Conservation (phyloP, 2,888 invertebrate species). For the Nematopogon swammerdamellus region DNA sequence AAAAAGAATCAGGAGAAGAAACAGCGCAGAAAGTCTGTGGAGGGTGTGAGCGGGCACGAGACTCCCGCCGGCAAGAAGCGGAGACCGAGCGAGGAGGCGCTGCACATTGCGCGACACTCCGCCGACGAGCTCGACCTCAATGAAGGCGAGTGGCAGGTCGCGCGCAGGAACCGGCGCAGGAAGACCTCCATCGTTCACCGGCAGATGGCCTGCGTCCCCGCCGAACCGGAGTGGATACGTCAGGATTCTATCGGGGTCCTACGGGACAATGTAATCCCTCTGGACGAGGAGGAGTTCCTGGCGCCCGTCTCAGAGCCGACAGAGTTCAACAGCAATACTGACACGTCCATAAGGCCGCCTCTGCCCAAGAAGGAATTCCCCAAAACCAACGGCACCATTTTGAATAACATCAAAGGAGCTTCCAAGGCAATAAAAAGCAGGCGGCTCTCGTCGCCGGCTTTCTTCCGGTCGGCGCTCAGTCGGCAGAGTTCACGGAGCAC, state of each 20-base stretch:
- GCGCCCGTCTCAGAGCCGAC: slow-evolving; percentile 45
- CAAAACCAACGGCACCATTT: slow-evolving; percentile 47
- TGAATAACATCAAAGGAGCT: slow-evolving; percentile 32
- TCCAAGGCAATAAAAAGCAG: slow-evolving; percentile 49
- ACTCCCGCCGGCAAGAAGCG: slow-evolving; percentile 56
- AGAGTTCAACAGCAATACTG: slow-evolving; percentile 26
- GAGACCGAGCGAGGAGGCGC: slow-evolving; percentile 73
- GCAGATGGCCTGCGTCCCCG: slow-evolving; percentile 30
- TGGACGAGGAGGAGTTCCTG: slow-evolving; percentile 56
- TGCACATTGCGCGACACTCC: slow-evolving; percentile 59
- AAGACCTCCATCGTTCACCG: slow-evolving; percentile 42
- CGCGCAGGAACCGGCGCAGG: slow-evolving; percentile 45
- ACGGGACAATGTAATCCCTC: slow-evolving; percentile 48
- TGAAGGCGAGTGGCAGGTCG: slow-evolving; percentile 44
- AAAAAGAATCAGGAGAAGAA: slow-evolving; percentile 25
- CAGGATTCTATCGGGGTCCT: slow-evolving; percentile 34
- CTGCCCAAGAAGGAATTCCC: slow-evolving; percentile 27
- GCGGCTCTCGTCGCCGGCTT: slow-evolving; percentile 58
- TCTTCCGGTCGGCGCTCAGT: slow-evolving; percentile 52
- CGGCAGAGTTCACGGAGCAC: slow-evolving; percentile 44
- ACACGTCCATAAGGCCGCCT: slow-evolving; percentile 10
- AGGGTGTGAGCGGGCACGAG: slow-evolving; percentile 56
- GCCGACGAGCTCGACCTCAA: slow-evolving; percentile 49
- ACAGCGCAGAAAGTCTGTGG: slow-evolving; percentile 62
- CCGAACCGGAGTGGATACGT: slow-evolving; percentile 25